Evolutionary conservation across 2,888 invertebrate species (phyloP).

Genomic region (Papilio gigon): DNA sequence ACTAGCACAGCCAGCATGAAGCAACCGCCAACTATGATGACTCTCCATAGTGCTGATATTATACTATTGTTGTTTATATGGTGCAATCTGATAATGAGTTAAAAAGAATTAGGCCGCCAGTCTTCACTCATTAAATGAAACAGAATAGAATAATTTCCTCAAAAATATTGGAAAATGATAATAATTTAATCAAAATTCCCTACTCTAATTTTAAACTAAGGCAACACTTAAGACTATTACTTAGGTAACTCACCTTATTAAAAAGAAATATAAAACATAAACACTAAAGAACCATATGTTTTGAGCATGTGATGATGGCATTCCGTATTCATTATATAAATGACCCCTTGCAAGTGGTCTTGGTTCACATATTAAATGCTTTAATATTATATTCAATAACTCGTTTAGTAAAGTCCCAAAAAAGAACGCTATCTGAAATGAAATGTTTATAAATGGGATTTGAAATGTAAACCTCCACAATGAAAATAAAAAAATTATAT

Average conservation of each 20-base stretch:
- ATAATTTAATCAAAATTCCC: no score
- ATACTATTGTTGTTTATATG: conserved; percentile 91
- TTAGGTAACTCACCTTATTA: conserved; percentile 86
- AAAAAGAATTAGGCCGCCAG: not conserved
- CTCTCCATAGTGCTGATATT: conserved; percentile 88
- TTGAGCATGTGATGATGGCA: conserved; percentile 96
- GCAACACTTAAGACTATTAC: no score
- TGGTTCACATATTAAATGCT: conserved; percentile 90
- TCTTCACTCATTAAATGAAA: no score
- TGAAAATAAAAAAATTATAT: conserved; percentile 14
- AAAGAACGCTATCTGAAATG: conserved; percentile 91
- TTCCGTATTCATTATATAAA: conserved; percentile 90
- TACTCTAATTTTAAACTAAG: no score
- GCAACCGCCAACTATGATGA: conserved; percentile 84
- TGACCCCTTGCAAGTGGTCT: conserved; percentile 87
- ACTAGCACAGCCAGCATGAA: conserved; percentile 83
- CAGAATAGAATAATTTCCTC: no score
- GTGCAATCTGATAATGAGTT: conserved; percentile 84
- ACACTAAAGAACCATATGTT: conserved; percentile 95
- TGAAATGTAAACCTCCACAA: not conserved
- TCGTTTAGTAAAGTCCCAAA: conserved; percentile 90
- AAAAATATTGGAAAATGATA: no score
- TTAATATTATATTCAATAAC: conserved; percentile 88
- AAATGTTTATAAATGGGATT: conserved; percentile 20
- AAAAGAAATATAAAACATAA: conserved; percentile 92